Conservation (phyloP, 2,113 vertebrate species). For the Gopherus evgoodei region DNA sequence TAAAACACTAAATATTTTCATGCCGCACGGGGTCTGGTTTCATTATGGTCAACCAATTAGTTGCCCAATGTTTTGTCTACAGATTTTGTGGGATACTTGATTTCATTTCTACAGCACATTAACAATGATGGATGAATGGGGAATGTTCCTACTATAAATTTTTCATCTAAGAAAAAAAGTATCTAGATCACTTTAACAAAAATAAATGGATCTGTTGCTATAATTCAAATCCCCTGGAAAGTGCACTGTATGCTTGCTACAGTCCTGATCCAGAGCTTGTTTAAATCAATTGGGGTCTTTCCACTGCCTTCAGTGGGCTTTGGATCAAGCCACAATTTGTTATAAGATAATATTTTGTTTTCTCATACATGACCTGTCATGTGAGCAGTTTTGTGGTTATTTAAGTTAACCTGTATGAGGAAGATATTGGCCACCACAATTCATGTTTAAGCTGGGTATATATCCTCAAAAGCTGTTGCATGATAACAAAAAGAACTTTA, state of each 20-base stretch:
- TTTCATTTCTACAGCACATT: neutral
- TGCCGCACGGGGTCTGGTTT: too few species aligned
- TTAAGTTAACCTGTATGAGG: neutral
- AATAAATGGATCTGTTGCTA: neutral
- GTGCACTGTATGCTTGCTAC: neutral
- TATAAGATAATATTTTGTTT: neutral
- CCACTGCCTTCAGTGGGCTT: neutral
- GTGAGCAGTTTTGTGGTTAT: neutral
- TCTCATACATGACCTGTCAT: constrained; percentile 18
- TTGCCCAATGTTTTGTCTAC: neutral
- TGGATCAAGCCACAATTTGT: neutral
- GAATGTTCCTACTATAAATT: neutral
- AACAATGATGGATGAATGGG: neutral
- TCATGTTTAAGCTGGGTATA: constrained; percentile 50
- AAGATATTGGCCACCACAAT: neutral
- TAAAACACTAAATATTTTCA: too few species aligned
- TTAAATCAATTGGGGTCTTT: neutral
- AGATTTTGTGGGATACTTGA: neutral
- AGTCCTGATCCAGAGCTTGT: neutral
- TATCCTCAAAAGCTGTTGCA: neutral
- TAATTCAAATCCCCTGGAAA: neutral
- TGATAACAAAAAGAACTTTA: neutral
- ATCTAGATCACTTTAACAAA: neutral
- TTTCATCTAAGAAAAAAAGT: neutral
- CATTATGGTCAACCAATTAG: neutral